These are phyloP conservation scores for Melanerpes aurifrons DNA, from an alignment of 2,113 vertebrate genomes.

Conservation along the genomic window DNA sequence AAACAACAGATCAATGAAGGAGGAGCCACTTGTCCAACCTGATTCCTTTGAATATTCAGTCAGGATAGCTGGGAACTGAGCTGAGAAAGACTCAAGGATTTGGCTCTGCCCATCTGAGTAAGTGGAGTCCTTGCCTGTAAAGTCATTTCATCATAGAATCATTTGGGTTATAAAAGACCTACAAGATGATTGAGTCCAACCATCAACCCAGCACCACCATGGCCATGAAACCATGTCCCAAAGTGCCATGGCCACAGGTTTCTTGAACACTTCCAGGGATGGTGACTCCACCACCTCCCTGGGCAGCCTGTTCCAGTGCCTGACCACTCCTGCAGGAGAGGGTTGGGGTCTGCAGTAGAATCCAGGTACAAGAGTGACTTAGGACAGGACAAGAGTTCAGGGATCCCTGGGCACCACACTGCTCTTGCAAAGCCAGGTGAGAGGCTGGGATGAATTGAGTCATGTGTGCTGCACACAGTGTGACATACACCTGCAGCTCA, in stretches of 20 bases:
- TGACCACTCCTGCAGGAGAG: no score
- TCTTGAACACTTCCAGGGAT: no score
- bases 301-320: no score
- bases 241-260: no score
- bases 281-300: no score
- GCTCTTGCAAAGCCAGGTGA: not conserved
- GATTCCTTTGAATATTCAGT: not conserved
- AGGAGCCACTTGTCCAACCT: not conserved
- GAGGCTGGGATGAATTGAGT: not conserved
- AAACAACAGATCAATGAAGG: slow-evolving; percentile 25
- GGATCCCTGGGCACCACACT: accelerated
- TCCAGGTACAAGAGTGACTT: not conserved
- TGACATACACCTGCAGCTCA: not conserved
- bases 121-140: not conserved
- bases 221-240: no score
- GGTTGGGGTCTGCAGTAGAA: not conserved
- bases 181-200: no score
- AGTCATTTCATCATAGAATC: no score
- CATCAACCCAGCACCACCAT: no score
- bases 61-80: not conserved
- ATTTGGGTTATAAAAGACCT: no score
- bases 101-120: not conserved
- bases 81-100: not conserved
- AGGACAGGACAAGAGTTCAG: not conserved
- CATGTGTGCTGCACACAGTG: not conserved